Evolutionary conservation across 1,140 invertebrate species (phyloP).

Genomic region (Nymphalis io): DNA sequence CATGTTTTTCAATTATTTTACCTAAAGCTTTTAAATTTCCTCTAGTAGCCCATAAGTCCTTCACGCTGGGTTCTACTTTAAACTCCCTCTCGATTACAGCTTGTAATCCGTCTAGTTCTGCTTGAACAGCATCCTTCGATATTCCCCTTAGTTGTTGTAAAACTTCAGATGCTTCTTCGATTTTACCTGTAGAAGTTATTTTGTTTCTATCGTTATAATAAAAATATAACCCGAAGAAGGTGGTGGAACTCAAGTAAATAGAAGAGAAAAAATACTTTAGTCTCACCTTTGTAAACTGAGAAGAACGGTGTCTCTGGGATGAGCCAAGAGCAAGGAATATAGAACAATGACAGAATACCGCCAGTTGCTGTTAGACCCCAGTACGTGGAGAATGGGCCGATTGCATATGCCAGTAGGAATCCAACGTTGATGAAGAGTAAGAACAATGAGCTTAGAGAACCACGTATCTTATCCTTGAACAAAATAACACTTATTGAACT

Average conservation of each 20-base stretch:
- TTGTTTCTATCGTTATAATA: too few species aligned
- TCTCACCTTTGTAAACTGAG: constrained; percentile 81
- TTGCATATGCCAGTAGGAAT: constrained; percentile 87
- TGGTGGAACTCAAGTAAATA: background rate
- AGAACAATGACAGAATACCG: constrained; percentile 84
- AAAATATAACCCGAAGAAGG: too few species aligned
- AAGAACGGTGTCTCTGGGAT: constrained; percentile 93
- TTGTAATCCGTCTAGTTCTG: constrained; percentile 82
- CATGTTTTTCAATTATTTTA: constrained; percentile 25
- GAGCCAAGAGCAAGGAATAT: constrained; percentile 85
- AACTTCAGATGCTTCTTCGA: constrained; percentile 83
- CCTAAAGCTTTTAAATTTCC: constrained; percentile 82
- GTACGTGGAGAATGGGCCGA: constrained; percentile 89
- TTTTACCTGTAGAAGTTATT: constrained; percentile 63
- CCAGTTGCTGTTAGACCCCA: constrained; percentile 84
- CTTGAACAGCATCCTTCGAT: constrained; percentile 80
- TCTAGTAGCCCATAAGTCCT: constrained; percentile 70
- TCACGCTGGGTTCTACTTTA: constrained; percentile 58
- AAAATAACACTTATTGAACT: background rate
- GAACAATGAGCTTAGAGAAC: constrained; percentile 89
- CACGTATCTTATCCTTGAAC: constrained; percentile 80
- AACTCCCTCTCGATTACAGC: constrained; percentile 68
- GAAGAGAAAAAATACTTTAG: background rate
- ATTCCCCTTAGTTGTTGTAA: constrained; percentile 86
- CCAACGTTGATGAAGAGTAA: constrained; percentile 90